phyloP scores from a whole-genome alignment of 2,113 vertebrate genomes.

The Serilophus lunatus region DNA sequence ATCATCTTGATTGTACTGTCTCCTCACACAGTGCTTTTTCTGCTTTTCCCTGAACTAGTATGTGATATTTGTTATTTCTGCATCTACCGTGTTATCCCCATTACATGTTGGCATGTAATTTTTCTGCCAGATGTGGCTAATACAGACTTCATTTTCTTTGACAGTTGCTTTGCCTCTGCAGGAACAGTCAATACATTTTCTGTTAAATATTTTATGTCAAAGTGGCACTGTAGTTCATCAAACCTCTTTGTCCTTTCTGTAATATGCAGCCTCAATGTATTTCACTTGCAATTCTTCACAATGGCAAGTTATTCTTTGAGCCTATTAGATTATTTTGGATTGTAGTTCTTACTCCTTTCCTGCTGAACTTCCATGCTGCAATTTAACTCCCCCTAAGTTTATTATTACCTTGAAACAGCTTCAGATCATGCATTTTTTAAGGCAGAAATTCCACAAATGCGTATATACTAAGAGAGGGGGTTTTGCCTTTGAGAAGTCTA shows the following conservation, averaged over 20 bases:
- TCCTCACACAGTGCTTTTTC: not conserved
- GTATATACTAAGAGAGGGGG: not conserved
- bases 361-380: not conserved
- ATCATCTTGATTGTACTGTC: not conserved
- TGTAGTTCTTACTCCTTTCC: not conserved
- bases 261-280: not conserved
- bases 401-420: not conserved
- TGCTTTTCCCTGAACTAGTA: not conserved
- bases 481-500: not conserved
- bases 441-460: not conserved
- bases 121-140: not conserved
- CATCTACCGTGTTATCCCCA: not conserved
- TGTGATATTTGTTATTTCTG: not conserved
- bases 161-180: not conserved
- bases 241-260: not conserved
- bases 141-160: not conserved
- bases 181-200: not conserved
- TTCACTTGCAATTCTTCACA: not conserved
- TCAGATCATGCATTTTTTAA: not conserved
- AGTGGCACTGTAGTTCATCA: not conserved
- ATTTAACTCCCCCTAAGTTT: not conserved
- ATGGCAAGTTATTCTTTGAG: not conserved
- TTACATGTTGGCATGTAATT: not conserved
- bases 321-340: not conserved
- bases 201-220: not conserved